phyloP scores from a whole-genome alignment of 1,140 invertebrate species.

The Brachionus angularis region DNA sequence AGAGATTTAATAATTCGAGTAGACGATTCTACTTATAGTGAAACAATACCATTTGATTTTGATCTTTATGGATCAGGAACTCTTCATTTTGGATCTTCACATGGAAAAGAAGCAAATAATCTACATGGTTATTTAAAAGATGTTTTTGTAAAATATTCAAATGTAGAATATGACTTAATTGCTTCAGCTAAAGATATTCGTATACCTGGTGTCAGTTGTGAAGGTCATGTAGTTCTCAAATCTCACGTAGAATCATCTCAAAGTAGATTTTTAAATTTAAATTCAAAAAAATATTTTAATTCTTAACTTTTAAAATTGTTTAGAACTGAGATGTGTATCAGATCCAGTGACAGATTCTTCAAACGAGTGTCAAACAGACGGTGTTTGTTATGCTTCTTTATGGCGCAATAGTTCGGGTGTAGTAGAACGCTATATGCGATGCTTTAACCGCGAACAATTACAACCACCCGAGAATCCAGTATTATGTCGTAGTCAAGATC shows the following conservation, averaged over 20 bases:
- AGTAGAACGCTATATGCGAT: constrained; percentile 1
- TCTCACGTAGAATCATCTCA: neutral
- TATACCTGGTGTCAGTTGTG: constrained; percentile 10
- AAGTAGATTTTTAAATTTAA: neutral
- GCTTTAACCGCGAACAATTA: constrained; percentile 1
- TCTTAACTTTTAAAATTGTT: neutral
- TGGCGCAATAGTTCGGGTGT: constrained; percentile 19
- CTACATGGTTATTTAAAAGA: constrained; percentile 34
- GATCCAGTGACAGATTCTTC: neutral
- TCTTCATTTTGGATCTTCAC: constrained; percentile 16
- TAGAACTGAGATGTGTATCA: neutral
- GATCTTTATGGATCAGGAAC: constrained; percentile 20
- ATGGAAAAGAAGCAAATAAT: constrained; percentile 9
- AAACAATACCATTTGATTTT: neutral
- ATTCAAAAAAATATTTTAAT: neutral
- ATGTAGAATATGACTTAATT: constrained; percentile 17
- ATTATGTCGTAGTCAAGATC: constrained; percentile 9
- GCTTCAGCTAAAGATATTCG: constrained; percentile 1
- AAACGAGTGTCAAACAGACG: neutral
- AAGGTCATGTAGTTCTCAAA: constrained; percentile 23
- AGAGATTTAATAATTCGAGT: neutral
- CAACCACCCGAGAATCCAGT: neutral
- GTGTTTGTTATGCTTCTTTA: constrained; percentile 10
- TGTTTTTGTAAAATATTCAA: constrained; percentile 24
- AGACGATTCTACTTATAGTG: neutral